A percentile compares a stretch with the other conserved stretches of the same genome.
phyloP scores from a whole-genome alignment of 2,888 invertebrate genomes.

The Sylvicola cinctus region DNA sequence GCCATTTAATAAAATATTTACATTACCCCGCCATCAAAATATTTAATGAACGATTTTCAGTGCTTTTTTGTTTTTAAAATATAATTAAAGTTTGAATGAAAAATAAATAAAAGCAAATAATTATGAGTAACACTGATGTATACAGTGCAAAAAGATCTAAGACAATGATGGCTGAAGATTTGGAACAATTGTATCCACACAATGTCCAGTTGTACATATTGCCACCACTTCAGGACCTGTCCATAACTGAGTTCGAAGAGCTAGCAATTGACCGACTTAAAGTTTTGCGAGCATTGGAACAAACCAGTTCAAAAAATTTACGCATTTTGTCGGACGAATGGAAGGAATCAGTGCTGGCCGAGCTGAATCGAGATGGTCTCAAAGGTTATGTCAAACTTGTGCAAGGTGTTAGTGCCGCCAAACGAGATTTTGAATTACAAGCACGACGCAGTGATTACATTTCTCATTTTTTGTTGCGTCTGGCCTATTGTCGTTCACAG shows the following conservation, averaged over 20 bases:
- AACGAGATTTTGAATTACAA: slow-evolving; percentile 38
- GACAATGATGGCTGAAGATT: slow-evolving; percentile 19
- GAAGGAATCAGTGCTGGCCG: slow-evolving; percentile 38
- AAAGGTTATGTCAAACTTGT: slow-evolving; percentile 41
- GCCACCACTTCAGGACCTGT: slow-evolving; percentile 53
- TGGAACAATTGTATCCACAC: slow-evolving; percentile 41
- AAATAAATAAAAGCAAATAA: too few species aligned
- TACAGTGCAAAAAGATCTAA: too few species aligned
- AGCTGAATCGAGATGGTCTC: slow-evolving; percentile 44
- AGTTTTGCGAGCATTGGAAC: slow-evolving; percentile 55
- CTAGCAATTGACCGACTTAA: slow-evolving; percentile 66
- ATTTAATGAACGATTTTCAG: too few species aligned
- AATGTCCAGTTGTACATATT: slow-evolving; percentile 59
- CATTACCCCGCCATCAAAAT: too few species aligned
- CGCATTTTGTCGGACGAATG: slow-evolving; percentile 44
- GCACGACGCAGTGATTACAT: slow-evolving; percentile 62
- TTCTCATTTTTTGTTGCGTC: slow-evolving; percentile 78
- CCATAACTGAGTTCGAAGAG: slow-evolving; percentile 70
- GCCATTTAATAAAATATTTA: too few species aligned
- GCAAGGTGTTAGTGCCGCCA: slow-evolving; percentile 30
- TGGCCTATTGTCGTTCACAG: slow-evolving; percentile 77
- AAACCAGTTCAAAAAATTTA: slow-evolving; percentile 42
- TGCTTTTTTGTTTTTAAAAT: too few species aligned
- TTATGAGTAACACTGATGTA: too few species aligned
- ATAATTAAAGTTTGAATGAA: too few species aligned